These are phyloP conservation scores for Poeciliopsis presidionis DNA, from an alignment of 2,797 vertebrate species.

Conservation along the genomic window DNA sequence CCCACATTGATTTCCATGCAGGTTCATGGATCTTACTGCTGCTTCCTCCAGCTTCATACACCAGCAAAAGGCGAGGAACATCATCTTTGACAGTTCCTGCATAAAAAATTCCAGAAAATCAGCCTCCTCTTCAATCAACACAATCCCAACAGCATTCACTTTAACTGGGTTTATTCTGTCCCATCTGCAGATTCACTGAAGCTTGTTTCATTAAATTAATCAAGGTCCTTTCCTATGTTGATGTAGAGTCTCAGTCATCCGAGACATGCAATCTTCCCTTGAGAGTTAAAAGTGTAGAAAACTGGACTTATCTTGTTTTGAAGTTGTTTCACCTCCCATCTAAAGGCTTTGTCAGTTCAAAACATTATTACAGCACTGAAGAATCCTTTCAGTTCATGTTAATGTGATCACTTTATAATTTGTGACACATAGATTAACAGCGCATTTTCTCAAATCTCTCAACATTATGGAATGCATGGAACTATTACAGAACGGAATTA, in stretches of 20 bases:
- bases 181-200: conserved; percentile 8
- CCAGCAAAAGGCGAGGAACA: conserved; percentile 67
- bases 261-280: background rate
- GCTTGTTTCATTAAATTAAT: conserved; percentile 21
- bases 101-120: conserved; percentile 42
- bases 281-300: background rate
- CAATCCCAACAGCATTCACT: conserved; percentile 27
- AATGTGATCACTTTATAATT: no score
- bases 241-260: no score
- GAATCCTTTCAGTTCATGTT: no score
- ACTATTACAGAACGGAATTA: no score
- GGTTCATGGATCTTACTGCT: conserved; percentile 73
- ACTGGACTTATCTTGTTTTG: background rate
- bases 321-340: background rate
- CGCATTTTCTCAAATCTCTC: no score
- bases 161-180: conserved; percentile 11
- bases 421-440: no score
- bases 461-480: no score
- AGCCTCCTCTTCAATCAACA: conserved; percentile 14
- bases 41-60: conserved; percentile 64
- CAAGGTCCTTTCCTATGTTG: no score
- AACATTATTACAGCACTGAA: no score
- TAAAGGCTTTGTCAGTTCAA: no score
- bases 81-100: conserved; percentile 70
- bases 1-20: conserved; percentile 78